Evolutionary conservation across 2,888 invertebrate genomes (phyloP).

Genomic region (Caenorhabditis doughertyi): DNA sequence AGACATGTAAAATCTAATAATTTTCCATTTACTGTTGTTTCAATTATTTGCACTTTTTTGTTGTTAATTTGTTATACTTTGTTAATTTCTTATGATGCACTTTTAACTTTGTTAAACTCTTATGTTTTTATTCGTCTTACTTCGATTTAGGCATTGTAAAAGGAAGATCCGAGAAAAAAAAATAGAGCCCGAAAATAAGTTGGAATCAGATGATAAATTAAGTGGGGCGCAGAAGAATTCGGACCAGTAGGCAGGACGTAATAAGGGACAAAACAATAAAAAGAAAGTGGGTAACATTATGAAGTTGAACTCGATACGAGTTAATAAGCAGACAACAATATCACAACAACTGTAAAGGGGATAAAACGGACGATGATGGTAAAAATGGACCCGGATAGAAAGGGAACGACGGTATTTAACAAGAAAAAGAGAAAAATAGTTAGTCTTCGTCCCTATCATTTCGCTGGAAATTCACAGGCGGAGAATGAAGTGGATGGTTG

Average conservation of each 20-base stretch:
- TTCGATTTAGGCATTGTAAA: no score
- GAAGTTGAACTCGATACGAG: constrained; percentile 44
- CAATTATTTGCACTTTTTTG: not conserved
- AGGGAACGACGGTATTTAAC: constrained; percentile 7
- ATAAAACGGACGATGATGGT: constrained; percentile 16
- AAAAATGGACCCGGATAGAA: constrained; percentile 22
- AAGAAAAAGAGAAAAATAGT: not conserved
- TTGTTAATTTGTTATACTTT: not conserved
- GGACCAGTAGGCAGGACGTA: constrained; percentile 15
- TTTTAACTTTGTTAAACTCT: not conserved
- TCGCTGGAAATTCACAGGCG: constrained; percentile 73
- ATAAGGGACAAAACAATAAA: not conserved
- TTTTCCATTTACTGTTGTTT: not conserved
- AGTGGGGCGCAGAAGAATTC: not conserved
- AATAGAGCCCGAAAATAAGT: not conserved
- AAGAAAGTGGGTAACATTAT: not conserved
- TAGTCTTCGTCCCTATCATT: constrained; percentile 50
- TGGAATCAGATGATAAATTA: constrained; percentile 8
- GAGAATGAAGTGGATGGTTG: constrained; percentile 74
- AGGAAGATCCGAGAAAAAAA: not conserved
- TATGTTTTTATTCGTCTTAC: not conserved
- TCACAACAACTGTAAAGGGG: constrained; percentile 17
- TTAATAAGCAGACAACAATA: not conserved
- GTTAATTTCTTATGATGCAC: not conserved
- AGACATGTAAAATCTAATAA: not conserved